A percentile compares a stretch with the other conserved stretches of the same genome.
These are phyloP conservation scores for Alligator sinensis DNA, from an alignment of 2,113 vertebrate genomes.

Conservation along the genomic window DNA sequence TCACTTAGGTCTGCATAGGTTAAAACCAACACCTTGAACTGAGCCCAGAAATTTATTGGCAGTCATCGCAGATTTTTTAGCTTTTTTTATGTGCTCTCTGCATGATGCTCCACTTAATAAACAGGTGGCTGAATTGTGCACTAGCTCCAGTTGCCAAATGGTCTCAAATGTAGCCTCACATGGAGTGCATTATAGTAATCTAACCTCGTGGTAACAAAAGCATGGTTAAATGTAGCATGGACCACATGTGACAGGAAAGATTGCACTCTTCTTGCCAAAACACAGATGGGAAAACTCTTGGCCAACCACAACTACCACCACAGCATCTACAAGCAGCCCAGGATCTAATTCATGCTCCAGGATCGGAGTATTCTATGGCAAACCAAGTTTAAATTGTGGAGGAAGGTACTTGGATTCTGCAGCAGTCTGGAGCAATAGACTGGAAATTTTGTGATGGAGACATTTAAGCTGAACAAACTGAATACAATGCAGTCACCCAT, in stretches of 20 bases:
- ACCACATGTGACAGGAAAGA: conserved; percentile 69
- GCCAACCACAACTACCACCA: conserved; percentile 42
- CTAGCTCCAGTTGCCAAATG: conserved; percentile 67
- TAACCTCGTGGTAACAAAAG: conserved; percentile 68
- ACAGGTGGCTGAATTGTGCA: conserved; percentile 68
- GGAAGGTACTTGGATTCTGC: conserved; percentile 22
- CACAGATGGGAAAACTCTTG: conserved; percentile 54
- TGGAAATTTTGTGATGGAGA: conserved; percentile 66
- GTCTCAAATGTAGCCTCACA: conserved; percentile 74
- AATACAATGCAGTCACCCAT: conserved; percentile 47
- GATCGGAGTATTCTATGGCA: not conserved
- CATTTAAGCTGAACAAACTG: conserved; percentile 64
- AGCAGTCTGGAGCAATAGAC: conserved; percentile 22
- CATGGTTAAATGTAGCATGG: conserved; percentile 67
- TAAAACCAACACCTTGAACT: conserved; percentile 69
- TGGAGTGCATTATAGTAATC: conserved; percentile 66
- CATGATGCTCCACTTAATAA: conserved; percentile 76
- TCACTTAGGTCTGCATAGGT: conserved; percentile 62
- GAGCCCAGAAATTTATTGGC: conserved; percentile 68
- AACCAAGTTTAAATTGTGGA: conserved; percentile 46
- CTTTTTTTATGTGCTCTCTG: conserved; percentile 66
- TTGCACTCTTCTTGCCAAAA: conserved; percentile 65
- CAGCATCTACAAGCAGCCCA: conserved; percentile 24
- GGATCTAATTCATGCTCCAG: not conserved
- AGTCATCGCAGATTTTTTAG: conserved; percentile 49